Evolutionary conservation across 2,888 invertebrate species (phyloP), one percentile per base, ranked within the genome.

Genomic region (Ganaspis brasiliensis): DNA sequence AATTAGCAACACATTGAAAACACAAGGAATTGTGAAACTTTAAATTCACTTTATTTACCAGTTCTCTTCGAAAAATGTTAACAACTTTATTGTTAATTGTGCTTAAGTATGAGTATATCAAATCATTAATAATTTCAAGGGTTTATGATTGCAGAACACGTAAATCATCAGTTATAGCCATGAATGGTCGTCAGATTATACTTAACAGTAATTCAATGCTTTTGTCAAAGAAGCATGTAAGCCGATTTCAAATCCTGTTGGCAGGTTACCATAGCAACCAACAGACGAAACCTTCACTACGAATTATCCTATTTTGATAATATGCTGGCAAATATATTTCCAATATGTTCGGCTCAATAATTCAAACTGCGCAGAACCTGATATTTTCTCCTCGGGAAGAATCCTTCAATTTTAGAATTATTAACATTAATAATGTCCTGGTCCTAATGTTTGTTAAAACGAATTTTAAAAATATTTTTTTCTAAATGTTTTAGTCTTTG

Each of bases 151-250:
- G 12, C 14, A 12, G 14, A 63, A 35, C 21, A 21, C 16, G 10
- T 63, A 21, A 63, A 24, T 63, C 40, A 63, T 63, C 40, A 63
- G 73, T 76, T 77, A 76, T 76, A 40, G 75, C 79, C 76, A 75
- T 77, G 84, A 85, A 85, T 85, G 79, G 85, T 82, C 81, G 80
- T 70, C 19, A 83, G 85, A 85, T 86, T 85, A 84, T 83, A 86
- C 83, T 86, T 85, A 83, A 86, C 83, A 82, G 80, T 83, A 77
- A 85, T 84, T 85, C 81, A 83, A 77, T 75, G 73, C 77, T 78
- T 81, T 85, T 84, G 83, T 79, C 85, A 83, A 83, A 83, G 83
- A 82, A 82, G 80, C 79, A 75, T 71, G 77, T 86, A 85, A 85
- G 86, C 85, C 82, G 86, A 82, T 85, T 85, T 83, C 82, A 71